Base-by-base conservation (phyloP, 2,797 vertebrate genomes). In the Ptychadena robeensis region DNA sequence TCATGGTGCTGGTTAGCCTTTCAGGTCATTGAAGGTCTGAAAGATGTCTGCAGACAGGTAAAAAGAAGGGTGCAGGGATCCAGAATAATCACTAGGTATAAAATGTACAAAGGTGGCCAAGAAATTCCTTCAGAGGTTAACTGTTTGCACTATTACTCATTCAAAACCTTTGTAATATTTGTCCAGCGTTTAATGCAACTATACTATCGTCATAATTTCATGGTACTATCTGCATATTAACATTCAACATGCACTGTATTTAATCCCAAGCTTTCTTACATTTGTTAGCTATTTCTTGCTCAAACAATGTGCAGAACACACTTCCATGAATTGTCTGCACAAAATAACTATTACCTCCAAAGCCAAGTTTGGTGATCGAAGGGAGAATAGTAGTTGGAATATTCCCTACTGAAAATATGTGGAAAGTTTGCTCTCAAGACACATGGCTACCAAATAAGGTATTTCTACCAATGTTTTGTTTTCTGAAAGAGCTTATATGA, bases 301-400 rank as follows among this genome's bases (percentile, higher is more conserved):
- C 25, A 68, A 25, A 28, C n/a, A 44, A 53, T 57, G 31, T 31
- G 32, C 25, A 37, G 65, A 59, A 68, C 28, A 57, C 12, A 79
- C 76, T 79, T 79, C 65, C 76, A 79, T 59, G 31, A 79, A 79
- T 79, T 79, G 65, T 69, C 31, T 79, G 25, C n/a, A 57, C 28
- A 69, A 79, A 48, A 79, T 57, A 57, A 79, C 38, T 57, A 35
- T 22, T 57, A 59, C n/a, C 9, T 14, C 37, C 12, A 35, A 28
- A 12, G 40, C 76, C 40, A 68, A 27, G 27, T 68, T 57, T 59
- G 44, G 37, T 57, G 40, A 68, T 12, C 59, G 65, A 59, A 27
- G 11, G 18, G 3, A 15, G 12, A 53, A 53, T 31, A 53, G 68
- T n/a, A 34, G 34, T 79, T 68, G 53, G 10, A 32, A 6, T 40